phyloP scores from a whole-genome alignment of 2,113 vertebrate genomes.

The Antigone vipio region DNA sequence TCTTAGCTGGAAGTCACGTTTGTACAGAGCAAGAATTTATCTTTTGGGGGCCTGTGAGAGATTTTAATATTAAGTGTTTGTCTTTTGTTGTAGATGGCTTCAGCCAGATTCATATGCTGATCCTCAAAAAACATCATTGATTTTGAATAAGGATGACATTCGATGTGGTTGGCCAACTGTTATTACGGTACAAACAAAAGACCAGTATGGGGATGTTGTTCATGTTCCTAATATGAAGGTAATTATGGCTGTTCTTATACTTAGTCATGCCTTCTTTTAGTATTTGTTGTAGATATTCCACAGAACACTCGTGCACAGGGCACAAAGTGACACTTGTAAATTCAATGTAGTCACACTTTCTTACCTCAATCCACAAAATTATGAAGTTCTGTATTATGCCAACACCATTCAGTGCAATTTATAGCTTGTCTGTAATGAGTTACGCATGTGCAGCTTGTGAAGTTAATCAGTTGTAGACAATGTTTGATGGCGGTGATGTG shows the following conservation, averaged over 20 bases:
- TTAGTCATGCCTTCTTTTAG: not conserved
- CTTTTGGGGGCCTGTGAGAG: not conserved
- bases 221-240: slow-evolving; percentile 99
- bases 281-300: not conserved
- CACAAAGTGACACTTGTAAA: not conserved
- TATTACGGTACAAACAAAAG: slow-evolving; percentile 97
- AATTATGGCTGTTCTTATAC: not conserved
- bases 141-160: slow-evolving; percentile 97
- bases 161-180: slow-evolving; percentile 96
- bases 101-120: slow-evolving; percentile 98
- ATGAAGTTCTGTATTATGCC: not conserved
- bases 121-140: slow-evolving; percentile 95
- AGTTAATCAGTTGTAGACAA: not conserved
- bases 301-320: not conserved
- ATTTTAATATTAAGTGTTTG: not conserved
- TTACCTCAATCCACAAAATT: not conserved
- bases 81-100: slow-evolving; percentile 84
- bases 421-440: not conserved
- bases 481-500: not conserved
- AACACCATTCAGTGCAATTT: not conserved
- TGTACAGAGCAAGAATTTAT: not conserved
- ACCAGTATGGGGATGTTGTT: slow-evolving; percentile 97
- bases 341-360: not conserved
- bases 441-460: not conserved
- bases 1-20: not conserved